A percentile compares a stretch with the other conserved stretches of the same genome.
Conservation (phyloP, 2,797 vertebrate species). For the Gastrophryne carolinensis region DNA sequence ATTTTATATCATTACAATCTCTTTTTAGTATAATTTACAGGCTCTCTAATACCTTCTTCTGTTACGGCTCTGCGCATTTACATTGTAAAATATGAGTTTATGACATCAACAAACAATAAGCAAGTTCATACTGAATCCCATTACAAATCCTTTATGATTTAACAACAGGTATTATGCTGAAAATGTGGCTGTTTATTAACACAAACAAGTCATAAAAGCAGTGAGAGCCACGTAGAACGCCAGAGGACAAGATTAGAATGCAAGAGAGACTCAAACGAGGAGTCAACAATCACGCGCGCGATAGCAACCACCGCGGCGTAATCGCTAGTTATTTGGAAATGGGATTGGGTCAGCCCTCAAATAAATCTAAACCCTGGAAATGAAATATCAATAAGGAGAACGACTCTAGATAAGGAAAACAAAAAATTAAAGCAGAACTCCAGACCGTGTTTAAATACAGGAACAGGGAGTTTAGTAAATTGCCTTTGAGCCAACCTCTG, state of each 20-base stretch:
- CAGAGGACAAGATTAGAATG: constrained; percentile 27
- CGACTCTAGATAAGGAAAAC: too few relatives aligned
- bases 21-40: neutral
- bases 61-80: neutral
- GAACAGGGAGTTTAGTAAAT: too few relatives aligned
- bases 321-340: constrained; percentile 20
- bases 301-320: neutral
- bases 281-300: constrained; percentile 1
- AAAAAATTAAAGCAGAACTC: neutral
- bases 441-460: too few relatives aligned
- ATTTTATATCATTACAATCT: neutral
- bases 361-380: neutral
- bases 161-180: constrained; percentile 9
- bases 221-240: constrained; percentile 14
- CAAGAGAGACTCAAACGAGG: neutral
- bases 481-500: too few relatives aligned
- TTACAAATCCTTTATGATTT: neutral
- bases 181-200: constrained; percentile 13
- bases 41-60: neutral
- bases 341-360: constrained; percentile 6
- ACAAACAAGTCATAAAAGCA: constrained; percentile 13
- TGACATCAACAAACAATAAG: neutral
- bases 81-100: neutral
- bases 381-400: neutral
- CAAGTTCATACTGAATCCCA: neutral